Base-by-base conservation (phyloP, 2,888 invertebrate species). In the Cephus pygmeus region DNA sequence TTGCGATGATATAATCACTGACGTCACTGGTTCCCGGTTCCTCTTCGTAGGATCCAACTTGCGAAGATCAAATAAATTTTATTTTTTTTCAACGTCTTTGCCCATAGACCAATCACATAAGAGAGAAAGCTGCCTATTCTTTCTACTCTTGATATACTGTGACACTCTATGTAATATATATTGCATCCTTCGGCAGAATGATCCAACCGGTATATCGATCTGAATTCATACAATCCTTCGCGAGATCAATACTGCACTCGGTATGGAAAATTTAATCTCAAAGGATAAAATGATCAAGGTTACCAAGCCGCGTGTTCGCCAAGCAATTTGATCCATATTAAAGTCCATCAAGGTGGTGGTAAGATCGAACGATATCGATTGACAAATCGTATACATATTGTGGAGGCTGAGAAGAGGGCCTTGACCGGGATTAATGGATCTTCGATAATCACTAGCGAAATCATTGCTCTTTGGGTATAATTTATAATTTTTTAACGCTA, bases 1-100 rank as follows among this genome's bases (percentile, higher is more conserved):
- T 56, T 56, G 56, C 23, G 74, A 34, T 34, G 33, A 74, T 35
- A 34, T 74, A 74, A 74, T 74, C 74, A 30, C 15, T 74, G 74
- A 74, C 74, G 23, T 74, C 74, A 74, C 34, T 34, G 56, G 56
- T 23, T 56, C 56, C 56, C 23, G 23, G 23, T 56, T 56, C 56
- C 9, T 56, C 23, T 23, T 56, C 23, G 9, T 56, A 56, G 56
- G 56, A 56, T 56, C 23, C 56, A 23, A 9, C 9, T 23, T 56
- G 23, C 23, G 9, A 56, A 23, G 56, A 56, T 56, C 56, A 56
- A 56, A 56, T 56, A 23, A 56, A 6, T 15, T 40, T 6, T 40
- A 2, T 23, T 9, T 40, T 23, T 56, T 9, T 40, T 6, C 23
- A 9, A 3, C 6, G 9, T 56, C 56, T 56, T 23, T 56, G 23